These are phyloP conservation scores for Exocentrus adspersus DNA, from an alignment of 2,888 invertebrate species.

Conservation along the genomic window DNA sequence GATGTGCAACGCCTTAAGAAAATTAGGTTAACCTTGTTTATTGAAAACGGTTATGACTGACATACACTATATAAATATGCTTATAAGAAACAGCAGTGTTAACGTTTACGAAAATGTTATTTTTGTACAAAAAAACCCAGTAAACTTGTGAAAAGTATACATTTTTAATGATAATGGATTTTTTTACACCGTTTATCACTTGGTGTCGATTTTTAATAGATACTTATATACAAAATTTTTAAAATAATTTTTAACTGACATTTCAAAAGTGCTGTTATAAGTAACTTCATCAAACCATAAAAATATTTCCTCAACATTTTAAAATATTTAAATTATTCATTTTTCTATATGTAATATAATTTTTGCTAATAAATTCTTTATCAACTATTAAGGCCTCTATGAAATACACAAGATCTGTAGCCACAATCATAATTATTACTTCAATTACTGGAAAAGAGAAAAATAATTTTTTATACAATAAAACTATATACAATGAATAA, in stretches of 20 bases:
- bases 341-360: background rate
- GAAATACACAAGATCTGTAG: slow-evolving; percentile 30
- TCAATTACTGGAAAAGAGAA: background rate
- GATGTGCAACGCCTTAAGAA: slow-evolving; percentile 42
- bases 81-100: slow-evolving; percentile 52
- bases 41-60: slow-evolving; percentile 47
- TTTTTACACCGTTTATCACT: slow-evolving; percentile 35
- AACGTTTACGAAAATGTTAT: slow-evolving; percentile 41
- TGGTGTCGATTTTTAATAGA: slow-evolving; percentile 18
- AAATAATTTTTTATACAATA: slow-evolving; percentile 28
- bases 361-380: slow-evolving; percentile 19
- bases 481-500: slow-evolving; percentile 45
- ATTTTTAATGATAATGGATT: slow-evolving; percentile 41
- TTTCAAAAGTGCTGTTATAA: slow-evolving; percentile 36
- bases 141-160: slow-evolving; percentile 39
- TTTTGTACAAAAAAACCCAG: slow-evolving; percentile 53
- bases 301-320: slow-evolving; percentile 1
- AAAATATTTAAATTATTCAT: background rate
- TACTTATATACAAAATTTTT: slow-evolving; percentile 32
- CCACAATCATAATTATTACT: slow-evolving; percentile 17
- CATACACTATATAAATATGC: slow-evolving; percentile 47
- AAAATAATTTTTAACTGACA: slow-evolving; percentile 28
- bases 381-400: slow-evolving; percentile 43
- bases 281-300: background rate
- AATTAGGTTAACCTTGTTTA: slow-evolving; percentile 37